These are phyloP conservation scores for Brachyptera putata DNA, from an alignment of 2,888 invertebrate species.

Conservation along the genomic window DNA sequence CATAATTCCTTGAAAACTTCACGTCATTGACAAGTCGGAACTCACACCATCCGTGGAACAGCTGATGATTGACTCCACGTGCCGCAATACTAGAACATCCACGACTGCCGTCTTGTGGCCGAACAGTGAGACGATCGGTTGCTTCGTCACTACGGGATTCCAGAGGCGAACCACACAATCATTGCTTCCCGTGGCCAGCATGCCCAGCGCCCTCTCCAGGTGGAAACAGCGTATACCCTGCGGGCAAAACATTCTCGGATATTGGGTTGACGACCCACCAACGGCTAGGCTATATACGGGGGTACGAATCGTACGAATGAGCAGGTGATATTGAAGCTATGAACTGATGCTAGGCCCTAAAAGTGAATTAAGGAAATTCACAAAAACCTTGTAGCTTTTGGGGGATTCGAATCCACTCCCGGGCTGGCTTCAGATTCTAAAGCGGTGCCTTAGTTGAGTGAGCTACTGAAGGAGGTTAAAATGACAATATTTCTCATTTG, in stretches of 20 bases:
- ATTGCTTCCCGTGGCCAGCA: conserved; percentile 54
- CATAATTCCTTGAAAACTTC: background rate
- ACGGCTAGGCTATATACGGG: too few species aligned
- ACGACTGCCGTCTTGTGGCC: conserved; percentile 47
- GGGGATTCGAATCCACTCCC: too few species aligned
- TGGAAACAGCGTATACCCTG: conserved; percentile 59
- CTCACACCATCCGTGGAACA: conserved; percentile 55
- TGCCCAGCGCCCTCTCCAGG: conserved; percentile 46
- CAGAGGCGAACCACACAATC: conserved; percentile 55
- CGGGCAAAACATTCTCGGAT: conserved; percentile 32
- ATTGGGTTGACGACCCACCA: background rate
- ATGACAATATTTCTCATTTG: too few species aligned
- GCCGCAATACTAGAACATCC: conserved; percentile 52
- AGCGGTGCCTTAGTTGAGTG: too few species aligned
- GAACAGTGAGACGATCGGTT: conserved; percentile 43
- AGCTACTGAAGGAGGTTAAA: too few species aligned
- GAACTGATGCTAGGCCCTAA: too few species aligned
- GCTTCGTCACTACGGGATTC: conserved; percentile 49
- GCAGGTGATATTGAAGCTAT: too few species aligned
- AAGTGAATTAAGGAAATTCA: too few species aligned
- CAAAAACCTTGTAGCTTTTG: too few species aligned
- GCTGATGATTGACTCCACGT: conserved; percentile 50
- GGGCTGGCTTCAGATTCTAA: too few species aligned
- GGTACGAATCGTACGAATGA: too few species aligned
- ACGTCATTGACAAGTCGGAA: background rate